A percentile compares a stretch with the other conserved stretches of the same genome.
Evolutionary conservation across 2,797 vertebrate genomes (phyloP).

Genomic region (Tympanoctomys barrerae): DNA sequence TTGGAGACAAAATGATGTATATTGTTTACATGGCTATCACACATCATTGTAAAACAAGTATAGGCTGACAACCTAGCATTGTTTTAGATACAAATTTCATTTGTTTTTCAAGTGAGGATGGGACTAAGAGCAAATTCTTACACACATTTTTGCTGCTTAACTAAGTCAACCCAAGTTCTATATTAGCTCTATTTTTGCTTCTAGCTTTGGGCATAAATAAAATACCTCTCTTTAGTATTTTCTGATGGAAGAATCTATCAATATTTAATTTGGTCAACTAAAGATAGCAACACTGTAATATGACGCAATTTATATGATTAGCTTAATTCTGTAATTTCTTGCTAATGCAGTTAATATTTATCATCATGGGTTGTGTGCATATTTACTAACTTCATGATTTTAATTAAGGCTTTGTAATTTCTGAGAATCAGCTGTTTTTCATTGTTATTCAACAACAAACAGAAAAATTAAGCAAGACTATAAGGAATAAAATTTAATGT

Average conservation of each 20-base stretch:
- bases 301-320: conserved; percentile 83
- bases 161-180: conserved; percentile 75
- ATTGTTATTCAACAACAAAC: conserved; percentile 77
- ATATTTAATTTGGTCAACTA: conserved; percentile 86
- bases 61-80: neutral
- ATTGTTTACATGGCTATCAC: conserved; percentile 21
- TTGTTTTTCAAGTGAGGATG: conserved; percentile 43
- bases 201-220: conserved; percentile 81
- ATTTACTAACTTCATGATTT: conserved; percentile 88
- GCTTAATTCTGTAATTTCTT: conserved; percentile 77
- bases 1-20: neutral
- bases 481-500: conserved; percentile 73
- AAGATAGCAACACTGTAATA: conserved; percentile 80
- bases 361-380: conserved; percentile 61
- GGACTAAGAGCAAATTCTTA: conserved; percentile 61
- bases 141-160: conserved; percentile 69
- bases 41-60: neutral
- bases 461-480: conserved; percentile 78
- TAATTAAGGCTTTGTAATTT: conserved; percentile 88
- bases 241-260: conserved; percentile 80
- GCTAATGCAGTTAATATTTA: conserved; percentile 83
- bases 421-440: conserved; percentile 82
- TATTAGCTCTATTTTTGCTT: conserved; percentile 73
- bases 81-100: neutral
- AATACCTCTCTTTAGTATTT: conserved; percentile 73